Percentiles rank a stretch among this genome's conserved stretches.
Conservation (phyloP, 1,140 invertebrate species). For the Drosophila mayri region DNA sequence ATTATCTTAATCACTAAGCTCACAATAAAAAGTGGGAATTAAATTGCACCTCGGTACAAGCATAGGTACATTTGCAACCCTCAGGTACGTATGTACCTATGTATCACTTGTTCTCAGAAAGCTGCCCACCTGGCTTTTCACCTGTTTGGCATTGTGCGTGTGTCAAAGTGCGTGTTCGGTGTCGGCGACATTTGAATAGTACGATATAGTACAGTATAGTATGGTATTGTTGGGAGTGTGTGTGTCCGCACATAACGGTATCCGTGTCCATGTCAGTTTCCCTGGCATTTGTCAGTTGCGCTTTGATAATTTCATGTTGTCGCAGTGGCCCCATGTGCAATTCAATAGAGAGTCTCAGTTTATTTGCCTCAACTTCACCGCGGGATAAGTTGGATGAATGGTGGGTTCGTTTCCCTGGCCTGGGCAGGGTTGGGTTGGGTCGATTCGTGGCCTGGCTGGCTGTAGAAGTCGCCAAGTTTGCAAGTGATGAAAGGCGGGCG, state of each 20-base stretch:
- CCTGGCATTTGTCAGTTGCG: conserved; percentile 70
- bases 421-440: conserved; percentile 17
- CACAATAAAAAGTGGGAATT: too few species aligned
- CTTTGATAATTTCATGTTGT: conserved; percentile 79
- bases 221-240: conserved; percentile 7
- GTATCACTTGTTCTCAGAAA: conserved; percentile 21
- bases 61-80: neutral
- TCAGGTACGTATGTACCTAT: neutral
- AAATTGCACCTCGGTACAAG: neutral
- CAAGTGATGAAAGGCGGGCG: conserved; percentile 11
- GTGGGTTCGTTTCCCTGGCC: conserved; percentile 1
- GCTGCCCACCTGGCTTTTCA: conserved; percentile 31
- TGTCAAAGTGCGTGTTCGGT: conserved; percentile 79
- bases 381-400: conserved; percentile 12
- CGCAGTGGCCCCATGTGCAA: conserved; percentile 52
- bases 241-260: conserved; percentile 48
- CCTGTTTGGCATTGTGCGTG: conserved; percentile 77
- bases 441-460: neutral
- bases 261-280: conserved; percentile 62
- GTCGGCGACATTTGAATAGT: conserved; percentile 57
- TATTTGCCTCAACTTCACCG: conserved; percentile 25
- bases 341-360: conserved; percentile 49
- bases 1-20: too few species aligned
- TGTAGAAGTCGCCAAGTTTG: conserved; percentile 2
- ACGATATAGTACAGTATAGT: conserved; percentile 19